phyloP scores from a whole-genome alignment of 2,797 vertebrate genomes.

The Spinus pinus region DNA sequence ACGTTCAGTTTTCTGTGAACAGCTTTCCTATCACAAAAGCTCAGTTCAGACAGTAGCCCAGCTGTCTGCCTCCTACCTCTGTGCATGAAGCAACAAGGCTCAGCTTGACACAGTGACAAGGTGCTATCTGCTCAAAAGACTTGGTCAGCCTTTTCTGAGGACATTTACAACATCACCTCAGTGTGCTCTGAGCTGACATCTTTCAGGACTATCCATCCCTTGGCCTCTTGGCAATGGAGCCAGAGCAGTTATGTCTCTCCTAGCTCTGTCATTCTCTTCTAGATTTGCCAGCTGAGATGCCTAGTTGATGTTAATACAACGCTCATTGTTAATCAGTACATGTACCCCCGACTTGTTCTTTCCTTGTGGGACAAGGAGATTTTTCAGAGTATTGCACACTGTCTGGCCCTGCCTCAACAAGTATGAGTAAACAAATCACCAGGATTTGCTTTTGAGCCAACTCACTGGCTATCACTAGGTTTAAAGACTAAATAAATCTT shows the following conservation, averaged over 20 bases:
- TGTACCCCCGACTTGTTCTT: background rate
- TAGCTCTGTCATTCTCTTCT: background rate
- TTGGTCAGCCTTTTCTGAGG: background rate
- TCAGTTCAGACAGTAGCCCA: background rate
- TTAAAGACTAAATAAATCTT: background rate
- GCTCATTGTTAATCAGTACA: background rate
- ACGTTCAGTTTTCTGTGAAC: background rate
- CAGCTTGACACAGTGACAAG: background rate
- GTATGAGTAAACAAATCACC: background rate
- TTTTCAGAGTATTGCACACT: background rate
- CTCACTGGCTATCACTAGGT: background rate
- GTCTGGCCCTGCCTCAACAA: background rate
- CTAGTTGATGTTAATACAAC: background rate
- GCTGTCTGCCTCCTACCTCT: background rate
- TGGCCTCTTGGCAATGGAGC: background rate
- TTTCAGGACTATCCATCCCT: background rate
- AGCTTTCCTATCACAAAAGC: background rate
- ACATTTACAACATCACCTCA: accelerated
- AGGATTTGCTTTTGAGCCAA: background rate
- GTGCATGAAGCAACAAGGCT: background rate
- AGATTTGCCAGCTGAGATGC: background rate
- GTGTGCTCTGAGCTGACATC: background rate
- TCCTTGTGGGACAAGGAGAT: background rate
- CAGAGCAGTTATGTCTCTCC: background rate
- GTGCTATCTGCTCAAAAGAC: background rate